Conservation (phyloP, 2,888 invertebrate species). For the Stratiomys singularior region DNA sequence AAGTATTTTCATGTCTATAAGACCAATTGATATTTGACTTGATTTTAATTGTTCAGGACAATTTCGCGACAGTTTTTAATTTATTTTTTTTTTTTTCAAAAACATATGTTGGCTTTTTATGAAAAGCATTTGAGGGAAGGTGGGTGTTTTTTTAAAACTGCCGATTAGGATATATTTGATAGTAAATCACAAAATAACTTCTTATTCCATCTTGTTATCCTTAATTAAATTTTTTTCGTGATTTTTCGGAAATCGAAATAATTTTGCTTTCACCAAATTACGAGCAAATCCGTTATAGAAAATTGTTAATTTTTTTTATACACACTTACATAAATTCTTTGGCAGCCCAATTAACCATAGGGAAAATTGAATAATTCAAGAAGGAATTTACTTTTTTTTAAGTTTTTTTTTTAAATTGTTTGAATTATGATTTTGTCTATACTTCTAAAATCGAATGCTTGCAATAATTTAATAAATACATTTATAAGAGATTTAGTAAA, state of each 20-base stretch:
- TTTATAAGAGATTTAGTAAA: constrained; percentile 28
- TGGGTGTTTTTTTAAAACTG: background rate
- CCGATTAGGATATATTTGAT: background rate
- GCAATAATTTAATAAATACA: constrained; percentile 39
- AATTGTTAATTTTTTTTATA: constrained; percentile 59
- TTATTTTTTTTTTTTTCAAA: background rate
- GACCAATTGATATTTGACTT: constrained; percentile 5
- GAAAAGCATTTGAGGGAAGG: background rate
- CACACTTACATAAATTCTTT: constrained; percentile 52
- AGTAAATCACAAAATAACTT: constrained; percentile 40
- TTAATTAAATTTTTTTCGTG: constrained; percentile 53
- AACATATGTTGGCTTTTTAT: constrained; percentile 7
- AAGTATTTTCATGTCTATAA: background rate
- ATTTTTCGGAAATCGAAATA: background rate
- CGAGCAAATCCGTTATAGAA: constrained; percentile 45
- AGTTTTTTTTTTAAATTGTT: background rate
- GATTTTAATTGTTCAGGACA: background rate
- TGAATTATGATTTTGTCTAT: background rate
- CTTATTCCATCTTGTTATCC: constrained; percentile 11
- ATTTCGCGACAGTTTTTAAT: too few species aligned
- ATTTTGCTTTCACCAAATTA: too few species aligned
- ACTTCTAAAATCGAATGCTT: constrained; percentile 16
- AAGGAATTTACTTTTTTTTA: background rate
- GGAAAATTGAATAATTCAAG: background rate
- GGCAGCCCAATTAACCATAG: constrained; percentile 53